Percentiles rank a stretch among this genome's conserved stretches.
Evolutionary conservation across 2,113 vertebrate species (phyloP).

Genomic region (Pionites leucogaster): DNA sequence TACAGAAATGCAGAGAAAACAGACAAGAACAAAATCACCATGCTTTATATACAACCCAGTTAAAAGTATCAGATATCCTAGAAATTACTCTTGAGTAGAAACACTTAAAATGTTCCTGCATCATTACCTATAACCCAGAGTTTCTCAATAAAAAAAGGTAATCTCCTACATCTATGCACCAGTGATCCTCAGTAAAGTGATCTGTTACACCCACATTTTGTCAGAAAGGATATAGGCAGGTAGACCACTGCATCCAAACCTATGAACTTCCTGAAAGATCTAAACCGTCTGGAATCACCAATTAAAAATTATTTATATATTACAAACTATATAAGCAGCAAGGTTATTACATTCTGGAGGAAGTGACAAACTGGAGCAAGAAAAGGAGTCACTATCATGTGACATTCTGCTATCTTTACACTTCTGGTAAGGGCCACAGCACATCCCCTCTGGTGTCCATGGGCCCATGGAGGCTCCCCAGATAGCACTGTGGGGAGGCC

Average conservation of each 20-base stretch:
- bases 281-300: neutral
- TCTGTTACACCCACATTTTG: neutral
- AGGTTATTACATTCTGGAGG: neutral
- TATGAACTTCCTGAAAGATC: rapidly evolving
- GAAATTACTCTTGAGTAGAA: neutral
- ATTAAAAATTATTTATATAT: neutral
- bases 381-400: neutral
- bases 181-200: neutral
- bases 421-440: neutral
- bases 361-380: neutral
- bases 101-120: neutral
- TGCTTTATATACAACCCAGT: neutral
- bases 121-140: neutral
- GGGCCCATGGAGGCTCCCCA: neutral
- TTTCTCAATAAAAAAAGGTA: neutral
- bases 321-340: neutral
- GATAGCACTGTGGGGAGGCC: rapidly evolving
- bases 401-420: neutral
- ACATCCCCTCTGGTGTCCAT: neutral
- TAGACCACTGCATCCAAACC: neutral
- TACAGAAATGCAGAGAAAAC: neutral
- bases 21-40: neutral
- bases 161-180: neutral
- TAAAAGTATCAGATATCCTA: neutral
- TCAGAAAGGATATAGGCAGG: neutral